A percentile compares a stretch with the other conserved stretches of the same genome.
Conservation (phyloP, 2,797 vertebrate species). For the Melanogrammus aeglefinus region DNA sequence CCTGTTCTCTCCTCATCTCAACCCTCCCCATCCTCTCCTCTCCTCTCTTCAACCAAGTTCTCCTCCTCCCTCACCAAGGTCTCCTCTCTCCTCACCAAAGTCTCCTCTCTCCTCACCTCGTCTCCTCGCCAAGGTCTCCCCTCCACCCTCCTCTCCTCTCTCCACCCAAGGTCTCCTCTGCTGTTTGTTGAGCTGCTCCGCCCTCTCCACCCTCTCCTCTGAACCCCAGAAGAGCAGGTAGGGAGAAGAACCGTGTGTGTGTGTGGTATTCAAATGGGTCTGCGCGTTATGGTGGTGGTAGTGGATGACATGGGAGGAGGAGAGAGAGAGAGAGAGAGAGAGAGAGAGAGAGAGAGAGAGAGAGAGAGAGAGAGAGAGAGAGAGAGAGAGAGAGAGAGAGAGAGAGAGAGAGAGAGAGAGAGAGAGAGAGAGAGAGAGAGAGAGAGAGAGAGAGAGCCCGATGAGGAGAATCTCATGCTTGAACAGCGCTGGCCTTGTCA, state of each 20-base stretch:
- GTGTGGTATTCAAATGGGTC: too few relatives aligned
- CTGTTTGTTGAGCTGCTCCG: too few relatives aligned
- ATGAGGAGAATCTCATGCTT: constrained; percentile 50
- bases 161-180: background rate
- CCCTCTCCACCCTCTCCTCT: too few relatives aligned
- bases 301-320: background rate
- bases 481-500: constrained; percentile 67
- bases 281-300: background rate
- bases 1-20: background rate
- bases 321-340: constrained; percentile 4
- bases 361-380: constrained; percentile 6
- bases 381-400: constrained; percentile 15
- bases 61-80: background rate
- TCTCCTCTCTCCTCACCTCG: background rate
- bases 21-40: background rate
- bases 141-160: background rate
- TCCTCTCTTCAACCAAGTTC: background rate
- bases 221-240: background rate
- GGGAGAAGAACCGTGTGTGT: too few relatives aligned
- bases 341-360: constrained; percentile 16
- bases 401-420: constrained; percentile 8
- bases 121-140: background rate
- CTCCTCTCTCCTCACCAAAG: background rate
- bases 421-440: constrained; percentile 10
- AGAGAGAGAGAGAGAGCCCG: constrained; percentile 1